A percentile compares a stretch with the other conserved stretches of the same genome.
Evolutionary conservation across 2,888 invertebrate genomes (phyloP).

Genomic region (Lepidocyrtoides sp.): DNA sequence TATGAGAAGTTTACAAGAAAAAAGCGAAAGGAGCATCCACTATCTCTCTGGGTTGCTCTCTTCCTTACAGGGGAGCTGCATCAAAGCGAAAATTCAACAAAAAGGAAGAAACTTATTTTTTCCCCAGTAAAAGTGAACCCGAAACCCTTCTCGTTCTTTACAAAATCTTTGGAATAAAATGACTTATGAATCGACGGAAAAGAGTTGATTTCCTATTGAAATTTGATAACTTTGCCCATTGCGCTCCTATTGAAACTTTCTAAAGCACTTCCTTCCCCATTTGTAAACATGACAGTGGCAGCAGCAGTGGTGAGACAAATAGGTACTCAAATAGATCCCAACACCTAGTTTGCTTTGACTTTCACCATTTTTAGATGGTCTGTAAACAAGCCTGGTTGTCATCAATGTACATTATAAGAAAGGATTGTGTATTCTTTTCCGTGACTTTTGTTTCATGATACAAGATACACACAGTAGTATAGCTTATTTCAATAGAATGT

Average conservation of each 20-base stretch:
- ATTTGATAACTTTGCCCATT: constrained; percentile 78
- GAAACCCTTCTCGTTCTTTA: constrained; percentile 34
- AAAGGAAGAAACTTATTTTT: constrained; percentile 46
- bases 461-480: background rate
- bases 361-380: background rate
- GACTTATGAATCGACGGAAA: constrained; percentile 77
- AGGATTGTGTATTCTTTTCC: background rate
- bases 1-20: too few relatives aligned
- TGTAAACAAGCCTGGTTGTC: background rate
- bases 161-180: constrained; percentile 46
- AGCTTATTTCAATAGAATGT: background rate
- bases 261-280: constrained; percentile 61
- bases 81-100: constrained; percentile 39
- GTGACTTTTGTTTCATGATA: background rate
- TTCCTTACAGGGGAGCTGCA: background rate
- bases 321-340: background rate
- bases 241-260: constrained; percentile 59
- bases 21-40: too few relatives aligned
- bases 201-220: constrained; percentile 77
- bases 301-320: background rate
- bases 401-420: background rate
- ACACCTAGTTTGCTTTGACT: background rate
- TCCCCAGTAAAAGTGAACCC: background rate
- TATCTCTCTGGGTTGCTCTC: too few relatives aligned
- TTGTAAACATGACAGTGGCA: constrained; percentile 10